Evolutionary conservation across 2,113 vertebrate genomes (phyloP), one percentile per base, ranked within the genome.

Genomic region (Oreochromis spilurus): DNA sequence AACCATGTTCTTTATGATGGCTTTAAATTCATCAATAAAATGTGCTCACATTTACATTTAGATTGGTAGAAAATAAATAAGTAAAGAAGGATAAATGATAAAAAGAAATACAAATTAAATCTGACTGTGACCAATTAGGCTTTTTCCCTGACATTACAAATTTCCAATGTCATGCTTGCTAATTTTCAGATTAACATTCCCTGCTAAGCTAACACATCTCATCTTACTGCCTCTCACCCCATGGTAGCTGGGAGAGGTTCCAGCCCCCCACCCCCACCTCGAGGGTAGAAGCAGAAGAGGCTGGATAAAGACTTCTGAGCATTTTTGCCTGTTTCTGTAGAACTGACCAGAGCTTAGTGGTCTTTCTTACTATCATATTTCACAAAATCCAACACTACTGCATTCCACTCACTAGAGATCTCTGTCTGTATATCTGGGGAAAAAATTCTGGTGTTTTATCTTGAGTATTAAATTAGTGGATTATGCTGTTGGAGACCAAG

Each of bases 231-330:
- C 17, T 65, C 31, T 12, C 60, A 65, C 4, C 31, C 1, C 31
- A 36, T 36, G 58, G 2, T 36, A 62, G 5, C 31, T 4, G 31
- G 31, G 31, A 65, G 31, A 1, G 1, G 55, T 2, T 0, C 34
- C 6, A 36, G 34, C 1, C 3, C 14, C 3, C 12, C 54, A 6
- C 12, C 2, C 52, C n/a, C 31, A 36, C 36, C 36, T 5, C 9
- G 36, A 36, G 9, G 9, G 36, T 36, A 36, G 36, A 36, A 36
- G 36, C 36, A 36, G 36, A 36, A 36, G 34, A 36, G 34, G 36
- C 36, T 36, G 36, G 36, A 9, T 36, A 36, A 36, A 36, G 7
- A 36, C 36, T 36, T 36, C 40, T 43, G 11, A 43, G 11, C 12
- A 45, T 45, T 45, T 45, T 13, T 14, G 43, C 12, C 43, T 45